Conservation (phyloP, 1,140 invertebrate species). For the Arion vulgaris region DNA sequence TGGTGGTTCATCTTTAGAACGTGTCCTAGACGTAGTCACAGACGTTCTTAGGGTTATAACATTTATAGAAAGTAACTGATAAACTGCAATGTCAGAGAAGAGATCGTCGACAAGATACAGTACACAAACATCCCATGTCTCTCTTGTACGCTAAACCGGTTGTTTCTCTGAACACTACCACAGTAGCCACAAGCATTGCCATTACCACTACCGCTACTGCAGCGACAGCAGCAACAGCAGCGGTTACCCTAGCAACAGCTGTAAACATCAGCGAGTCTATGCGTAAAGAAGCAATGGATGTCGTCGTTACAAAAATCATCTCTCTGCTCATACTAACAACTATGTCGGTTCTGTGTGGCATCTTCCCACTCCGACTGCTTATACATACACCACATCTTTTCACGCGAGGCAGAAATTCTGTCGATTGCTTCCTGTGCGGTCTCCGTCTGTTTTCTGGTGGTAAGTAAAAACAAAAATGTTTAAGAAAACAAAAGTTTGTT, state of each 20-base stretch:
- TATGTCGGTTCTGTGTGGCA: slow-evolving; percentile 59
- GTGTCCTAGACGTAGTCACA: background rate
- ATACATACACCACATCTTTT: slow-evolving; percentile 55
- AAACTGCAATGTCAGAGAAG: background rate
- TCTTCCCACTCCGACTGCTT: slow-evolving; percentile 59
- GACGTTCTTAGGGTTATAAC: background rate
- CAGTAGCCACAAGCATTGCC: slow-evolving; percentile 1
- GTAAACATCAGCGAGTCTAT: background rate
- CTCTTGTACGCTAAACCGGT: slow-evolving; percentile 4
- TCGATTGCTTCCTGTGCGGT: slow-evolving; percentile 62
- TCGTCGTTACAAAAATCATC: slow-evolving; percentile 67
- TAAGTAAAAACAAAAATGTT: background rate
- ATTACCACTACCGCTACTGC: background rate
- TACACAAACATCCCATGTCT: slow-evolving; percentile 12
- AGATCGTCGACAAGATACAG: background rate
- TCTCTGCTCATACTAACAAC: slow-evolving; percentile 60
- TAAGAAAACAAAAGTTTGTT: background rate
- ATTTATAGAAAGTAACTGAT: background rate
- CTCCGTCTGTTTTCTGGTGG: slow-evolving; percentile 76
- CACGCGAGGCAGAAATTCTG: slow-evolving; percentile 49
- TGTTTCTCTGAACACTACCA: slow-evolving; percentile 8
- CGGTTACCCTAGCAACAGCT: background rate
- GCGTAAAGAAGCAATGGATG: slow-evolving; percentile 60
- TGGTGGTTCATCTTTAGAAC: background rate
- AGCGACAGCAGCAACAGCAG: background rate